Conservation (phyloP, 2,888 invertebrate species). For the Ophioninae sp. region DNA sequence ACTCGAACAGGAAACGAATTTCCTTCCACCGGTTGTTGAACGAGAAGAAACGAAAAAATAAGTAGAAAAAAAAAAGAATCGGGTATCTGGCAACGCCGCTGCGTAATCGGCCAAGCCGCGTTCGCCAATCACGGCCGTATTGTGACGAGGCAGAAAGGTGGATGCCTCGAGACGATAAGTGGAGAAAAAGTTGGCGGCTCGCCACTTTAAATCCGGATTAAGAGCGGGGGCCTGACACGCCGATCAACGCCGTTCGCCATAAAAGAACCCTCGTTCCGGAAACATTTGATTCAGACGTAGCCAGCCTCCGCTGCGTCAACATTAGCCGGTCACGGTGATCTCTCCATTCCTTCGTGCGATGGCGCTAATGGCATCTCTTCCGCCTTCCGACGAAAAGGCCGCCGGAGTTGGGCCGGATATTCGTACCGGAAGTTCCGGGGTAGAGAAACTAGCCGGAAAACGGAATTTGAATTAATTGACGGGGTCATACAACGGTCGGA, state of each 20-base stretch:
- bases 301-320: conserved; percentile 33
- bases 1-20: too few relatives aligned
- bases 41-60: conserved; percentile 11
- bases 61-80: background rate
- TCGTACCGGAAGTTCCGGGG: background rate
- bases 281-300: conserved; percentile 77
- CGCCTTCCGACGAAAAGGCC: too few relatives aligned
- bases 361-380: conserved; percentile 7
- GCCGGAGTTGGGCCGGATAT: too few relatives aligned
- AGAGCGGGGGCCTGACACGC: conserved; percentile 69
- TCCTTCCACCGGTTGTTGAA: too few relatives aligned
- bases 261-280: conserved; percentile 73
- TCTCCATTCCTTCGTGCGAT: conserved; percentile 43
- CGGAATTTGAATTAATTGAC: background rate
- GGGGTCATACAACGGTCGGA: background rate
- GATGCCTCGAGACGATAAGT: conserved; percentile 39
- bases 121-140: conserved; percentile 75
- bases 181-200: conserved; percentile 66
- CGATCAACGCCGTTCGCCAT: conserved; percentile 66
- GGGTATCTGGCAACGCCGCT: conserved; percentile 20
- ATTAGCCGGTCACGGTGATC: conserved; percentile 51
- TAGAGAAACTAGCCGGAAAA: background rate
- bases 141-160: conserved; percentile 49
- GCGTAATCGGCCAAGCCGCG: conserved; percentile 44
- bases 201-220: conserved; percentile 76